Conservation (phyloP, 2,797 vertebrate genomes). For the Siniperca undulata region DNA sequence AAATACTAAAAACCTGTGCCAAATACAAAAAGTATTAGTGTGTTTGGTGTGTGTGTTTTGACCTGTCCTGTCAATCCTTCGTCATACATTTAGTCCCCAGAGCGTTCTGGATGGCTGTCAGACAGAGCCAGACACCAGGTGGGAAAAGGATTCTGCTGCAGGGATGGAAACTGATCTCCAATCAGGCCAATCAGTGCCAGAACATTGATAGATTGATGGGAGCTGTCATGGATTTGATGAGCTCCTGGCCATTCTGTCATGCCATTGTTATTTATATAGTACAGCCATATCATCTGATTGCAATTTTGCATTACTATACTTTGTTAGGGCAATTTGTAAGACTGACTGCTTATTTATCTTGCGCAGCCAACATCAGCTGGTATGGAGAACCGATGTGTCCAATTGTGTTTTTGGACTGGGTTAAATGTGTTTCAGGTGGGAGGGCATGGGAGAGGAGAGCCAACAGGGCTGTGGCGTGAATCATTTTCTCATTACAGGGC, state of each 20-base stretch:
- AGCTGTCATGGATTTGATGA: conserved; percentile 78
- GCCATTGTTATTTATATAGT: conserved; percentile 77
- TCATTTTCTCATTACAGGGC: conserved; percentile 79
- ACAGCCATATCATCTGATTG: conserved; percentile 78
- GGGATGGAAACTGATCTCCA: conserved; percentile 76
- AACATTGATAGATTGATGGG: conserved; percentile 81
- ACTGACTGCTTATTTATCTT: conserved; percentile 79
- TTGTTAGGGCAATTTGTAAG: conserved; percentile 81
- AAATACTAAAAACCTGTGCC: conserved; percentile 35
- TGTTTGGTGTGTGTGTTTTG: conserved; percentile 42
- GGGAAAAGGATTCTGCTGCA: conserved; percentile 69
- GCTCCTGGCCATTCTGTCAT: conserved; percentile 65
- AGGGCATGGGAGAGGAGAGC: conserved; percentile 61
- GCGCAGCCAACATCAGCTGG: conserved; percentile 62
- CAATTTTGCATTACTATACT: conserved; percentile 79
- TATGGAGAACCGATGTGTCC: conserved; percentile 55
- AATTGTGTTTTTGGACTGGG: conserved; percentile 60
- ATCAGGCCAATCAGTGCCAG: conserved; percentile 77
- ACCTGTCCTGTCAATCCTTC: conserved; percentile 71
- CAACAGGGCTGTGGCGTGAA: conserved; percentile 63
- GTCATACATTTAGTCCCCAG: conserved; percentile 59
- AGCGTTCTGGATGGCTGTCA: conserved; percentile 64
- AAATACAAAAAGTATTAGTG: conserved; percentile 45
- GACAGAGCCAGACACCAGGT: conserved; percentile 75
- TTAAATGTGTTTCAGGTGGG: conserved; percentile 81